A percentile compares a stretch with the other conserved stretches of the same genome.
These are phyloP conservation scores for Entomobrya proxima DNA, from an alignment of 2,888 invertebrate species.

Conservation along the genomic window DNA sequence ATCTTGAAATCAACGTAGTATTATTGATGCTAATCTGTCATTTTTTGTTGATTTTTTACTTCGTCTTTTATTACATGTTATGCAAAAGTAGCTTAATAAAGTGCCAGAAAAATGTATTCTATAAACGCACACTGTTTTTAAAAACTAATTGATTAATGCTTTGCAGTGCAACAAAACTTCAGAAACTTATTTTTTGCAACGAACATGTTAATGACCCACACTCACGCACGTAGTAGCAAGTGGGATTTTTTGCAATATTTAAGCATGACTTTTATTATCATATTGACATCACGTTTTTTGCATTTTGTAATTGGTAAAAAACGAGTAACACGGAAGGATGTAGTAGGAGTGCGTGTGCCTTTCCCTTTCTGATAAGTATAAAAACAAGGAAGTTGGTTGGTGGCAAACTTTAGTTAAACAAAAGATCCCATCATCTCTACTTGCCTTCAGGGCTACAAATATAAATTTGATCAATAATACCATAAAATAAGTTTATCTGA, in stretches of 20 bases:
- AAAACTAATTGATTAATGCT: too few relatives aligned
- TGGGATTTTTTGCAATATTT: too few relatives aligned
- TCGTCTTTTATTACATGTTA: too few relatives aligned
- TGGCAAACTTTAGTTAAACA: not conserved
- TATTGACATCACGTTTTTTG: not conserved
- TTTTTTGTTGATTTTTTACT: too few relatives aligned
- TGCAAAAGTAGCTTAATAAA: too few relatives aligned
- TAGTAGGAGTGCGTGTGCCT: too few relatives aligned
- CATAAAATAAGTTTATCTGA: not conserved
- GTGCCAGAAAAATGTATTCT: too few relatives aligned
- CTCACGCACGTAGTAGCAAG: not conserved
- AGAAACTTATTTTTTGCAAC: not conserved
- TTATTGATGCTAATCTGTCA: too few relatives aligned
- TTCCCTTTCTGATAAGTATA: not conserved
- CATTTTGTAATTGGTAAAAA: not conserved
- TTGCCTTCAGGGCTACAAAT: too few relatives aligned
- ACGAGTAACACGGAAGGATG: not conserved
- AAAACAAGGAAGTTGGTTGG: not conserved
- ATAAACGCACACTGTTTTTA: too few relatives aligned
- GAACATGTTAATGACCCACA: constrained; percentile 1
- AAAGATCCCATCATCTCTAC: not conserved
- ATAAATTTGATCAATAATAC: not conserved
- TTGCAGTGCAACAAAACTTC: not conserved
- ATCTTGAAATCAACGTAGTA: too few relatives aligned
- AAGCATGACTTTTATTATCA: not conserved